phyloP scores from a whole-genome alignment of 2,113 vertebrate genomes.

The Etheostoma cragini region DNA sequence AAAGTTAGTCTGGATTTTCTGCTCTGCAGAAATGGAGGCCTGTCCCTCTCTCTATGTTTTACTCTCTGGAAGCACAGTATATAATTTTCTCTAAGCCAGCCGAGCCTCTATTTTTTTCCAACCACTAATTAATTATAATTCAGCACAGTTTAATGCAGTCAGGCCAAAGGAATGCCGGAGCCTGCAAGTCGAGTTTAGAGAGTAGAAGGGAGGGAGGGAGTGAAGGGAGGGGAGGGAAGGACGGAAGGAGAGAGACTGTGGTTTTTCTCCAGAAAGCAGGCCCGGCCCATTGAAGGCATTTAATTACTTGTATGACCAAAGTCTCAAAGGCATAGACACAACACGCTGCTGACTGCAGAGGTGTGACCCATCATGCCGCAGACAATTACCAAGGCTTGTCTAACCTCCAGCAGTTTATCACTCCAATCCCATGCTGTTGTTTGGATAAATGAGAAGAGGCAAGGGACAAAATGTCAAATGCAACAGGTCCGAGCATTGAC shows the following conservation, averaged over 20 bases:
- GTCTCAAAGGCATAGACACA: conserved; percentile 30
- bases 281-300: conserved; percentile 43
- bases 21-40: conserved; percentile 69
- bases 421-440: neutral
- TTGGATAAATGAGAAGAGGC: conserved; percentile 12
- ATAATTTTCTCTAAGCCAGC: conserved; percentile 84
- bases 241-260: conserved; percentile 42
- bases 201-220: conserved; percentile 19
- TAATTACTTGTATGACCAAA: conserved; percentile 54
- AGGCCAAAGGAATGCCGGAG: conserved; percentile 84
- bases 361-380: conserved; percentile 28
- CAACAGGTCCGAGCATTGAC: neutral
- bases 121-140: conserved; percentile 86
- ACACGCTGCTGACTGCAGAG: conserved; percentile 33
- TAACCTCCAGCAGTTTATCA: conserved; percentile 7
- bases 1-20: conserved; percentile 61
- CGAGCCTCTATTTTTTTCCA: conserved; percentile 84
- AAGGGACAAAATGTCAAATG: conserved; percentile 10
- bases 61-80: conserved; percentile 81
- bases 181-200: conserved; percentile 67
- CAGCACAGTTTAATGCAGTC: conserved; percentile 81
- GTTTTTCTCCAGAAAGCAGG: conserved; percentile 51
- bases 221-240: conserved; percentile 5
- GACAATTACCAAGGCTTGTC: conserved; percentile 19
- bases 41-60: conserved; percentile 70